phyloP scores from a whole-genome alignment of 2,888 invertebrate species.

The Troglohyphantes excavatus region DNA sequence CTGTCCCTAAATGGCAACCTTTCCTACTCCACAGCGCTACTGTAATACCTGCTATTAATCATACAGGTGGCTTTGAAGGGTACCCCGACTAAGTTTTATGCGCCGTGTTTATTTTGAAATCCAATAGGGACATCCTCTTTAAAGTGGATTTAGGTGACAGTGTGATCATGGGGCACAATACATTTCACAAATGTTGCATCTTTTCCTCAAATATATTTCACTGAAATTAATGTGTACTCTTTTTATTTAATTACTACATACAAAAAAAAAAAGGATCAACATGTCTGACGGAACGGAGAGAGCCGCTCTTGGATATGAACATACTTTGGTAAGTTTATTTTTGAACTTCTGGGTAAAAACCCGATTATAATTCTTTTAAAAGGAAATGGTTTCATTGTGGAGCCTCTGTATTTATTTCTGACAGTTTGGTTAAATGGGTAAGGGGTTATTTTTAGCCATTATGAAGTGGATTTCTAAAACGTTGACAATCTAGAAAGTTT shows the following conservation, averaged over 20 bases:
- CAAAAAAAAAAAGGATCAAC: neutral
- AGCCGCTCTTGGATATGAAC: constrained; percentile 78
- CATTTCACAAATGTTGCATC: neutral
- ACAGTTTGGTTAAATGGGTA: neutral
- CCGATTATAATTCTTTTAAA: neutral
- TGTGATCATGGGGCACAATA: constrained; percentile 1
- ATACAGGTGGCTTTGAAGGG: constrained; percentile 34
- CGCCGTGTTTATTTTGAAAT: constrained; percentile 5
- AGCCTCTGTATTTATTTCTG: neutral
- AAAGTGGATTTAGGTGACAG: neutral
- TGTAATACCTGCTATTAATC: constrained; percentile 15
- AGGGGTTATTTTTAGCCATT: neutral
- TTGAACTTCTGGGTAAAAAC: neutral
- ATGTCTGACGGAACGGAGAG: constrained; percentile 66
- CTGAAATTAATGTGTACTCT: constrained; percentile 6
- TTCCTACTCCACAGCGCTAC: neutral
- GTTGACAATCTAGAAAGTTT: neutral
- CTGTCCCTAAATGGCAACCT: neutral
- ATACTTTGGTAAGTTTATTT: constrained; percentile 76
- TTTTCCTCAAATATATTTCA: neutral
- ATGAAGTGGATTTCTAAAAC: neutral
- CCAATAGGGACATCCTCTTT: neutral
- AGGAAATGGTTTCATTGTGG: neutral
- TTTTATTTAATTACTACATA: constrained; percentile 10
- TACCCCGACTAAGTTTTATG: constrained; percentile 2